Percentiles rank a stretch among this genome's conserved stretches.
These are phyloP conservation scores for Paragorgia papillata DNA, from an alignment of 92 coral and sea anemone genomes.

Conservation along the genomic window DNA sequence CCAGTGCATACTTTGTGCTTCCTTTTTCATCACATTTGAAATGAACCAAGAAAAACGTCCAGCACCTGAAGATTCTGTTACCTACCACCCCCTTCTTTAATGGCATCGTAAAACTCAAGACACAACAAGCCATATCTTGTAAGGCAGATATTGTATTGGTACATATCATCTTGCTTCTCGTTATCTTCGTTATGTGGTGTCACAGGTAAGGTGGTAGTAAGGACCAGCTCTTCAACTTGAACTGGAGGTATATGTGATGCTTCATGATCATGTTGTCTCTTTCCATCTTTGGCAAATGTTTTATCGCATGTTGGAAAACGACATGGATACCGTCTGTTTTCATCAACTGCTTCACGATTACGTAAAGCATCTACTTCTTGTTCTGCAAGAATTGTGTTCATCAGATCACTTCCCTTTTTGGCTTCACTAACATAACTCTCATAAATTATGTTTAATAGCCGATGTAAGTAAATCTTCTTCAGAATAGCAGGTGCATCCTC, in stretches of 20 bases:
- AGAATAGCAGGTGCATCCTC: constrained; percentile 45
- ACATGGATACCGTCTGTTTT: constrained; percentile 68
- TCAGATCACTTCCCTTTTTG: constrained; percentile 27
- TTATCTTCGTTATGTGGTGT: constrained; percentile 28
- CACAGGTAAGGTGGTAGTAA: constrained; percentile 46
- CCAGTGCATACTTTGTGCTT: constrained; percentile 66
- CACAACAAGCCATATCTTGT: constrained; percentile 59
- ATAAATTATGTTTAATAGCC: constrained; percentile 45
- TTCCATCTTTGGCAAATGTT: constrained; percentile 66
- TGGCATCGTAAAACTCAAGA: constrained; percentile 64
- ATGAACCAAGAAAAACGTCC: constrained; percentile 65
- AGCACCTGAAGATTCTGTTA: constrained; percentile 60
- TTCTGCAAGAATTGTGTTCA: constrained; percentile 41
- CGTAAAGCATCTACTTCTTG: constrained; percentile 54
- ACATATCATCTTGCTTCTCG: constrained; percentile 53
- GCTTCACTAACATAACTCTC: constrained; percentile 52
- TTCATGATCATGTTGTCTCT: constrained; percentile 61
- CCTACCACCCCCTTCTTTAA: constrained; percentile 70
- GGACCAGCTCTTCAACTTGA: constrained; percentile 25
- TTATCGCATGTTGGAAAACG: constrained; percentile 58
- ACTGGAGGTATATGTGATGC: constrained; percentile 61
- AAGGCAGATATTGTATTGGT: constrained; percentile 55
- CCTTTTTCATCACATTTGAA: constrained; percentile 55
- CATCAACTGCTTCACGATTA: constrained; percentile 52
- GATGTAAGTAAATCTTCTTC: constrained; percentile 46